Evolutionary conservation across 2,797 vertebrate genomes (phyloP).

Genomic region (Myripristis murdjan): DNA sequence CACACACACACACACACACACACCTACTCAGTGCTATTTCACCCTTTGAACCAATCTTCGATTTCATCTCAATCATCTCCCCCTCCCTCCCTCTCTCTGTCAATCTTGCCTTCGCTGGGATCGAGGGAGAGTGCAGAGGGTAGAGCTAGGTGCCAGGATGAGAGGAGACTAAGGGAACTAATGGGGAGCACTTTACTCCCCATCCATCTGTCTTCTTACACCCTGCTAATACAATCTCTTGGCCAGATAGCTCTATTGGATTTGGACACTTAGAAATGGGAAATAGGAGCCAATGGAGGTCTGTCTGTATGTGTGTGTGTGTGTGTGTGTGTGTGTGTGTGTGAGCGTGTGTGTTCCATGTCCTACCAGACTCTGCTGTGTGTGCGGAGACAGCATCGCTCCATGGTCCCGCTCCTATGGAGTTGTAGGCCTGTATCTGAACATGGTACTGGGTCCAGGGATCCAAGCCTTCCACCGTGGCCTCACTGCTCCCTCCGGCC

Average conservation of each 20-base stretch:
- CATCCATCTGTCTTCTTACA: conserved; percentile 61
- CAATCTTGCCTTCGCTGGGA: conserved; percentile 54
- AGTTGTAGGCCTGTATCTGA: conserved; percentile 94
- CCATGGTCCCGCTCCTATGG: conserved; percentile 94
- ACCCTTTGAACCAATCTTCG: conserved; percentile 61
- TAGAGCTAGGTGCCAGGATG: conserved; percentile 42
- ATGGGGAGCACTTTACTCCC: conserved; percentile 59
- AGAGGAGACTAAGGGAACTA: conserved; percentile 53
- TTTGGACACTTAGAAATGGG: conserved; percentile 22
- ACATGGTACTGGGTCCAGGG: conserved; percentile 94
- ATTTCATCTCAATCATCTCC: conserved; percentile 64
- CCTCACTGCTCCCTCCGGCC: conserved; percentile 71
- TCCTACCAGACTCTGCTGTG: conserved; percentile 91
- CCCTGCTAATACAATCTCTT: conserved; percentile 20
- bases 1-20: conserved; percentile 12
- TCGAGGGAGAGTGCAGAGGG: conserved; percentile 37
- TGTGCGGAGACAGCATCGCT: conserved; percentile 86
- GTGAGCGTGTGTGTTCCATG: no score
- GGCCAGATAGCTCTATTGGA: conserved; percentile 28
- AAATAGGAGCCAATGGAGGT: conserved; percentile 30
- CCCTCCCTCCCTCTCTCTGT: conserved; percentile 25
- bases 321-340: conserved; percentile 18
- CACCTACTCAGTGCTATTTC: conserved; percentile 48
- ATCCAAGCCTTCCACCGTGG: conserved; percentile 89
- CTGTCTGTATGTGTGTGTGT: conserved; percentile 15